Conservation (phyloP, 2,888 invertebrate genomes). For the Folsomia manolachei region DNA sequence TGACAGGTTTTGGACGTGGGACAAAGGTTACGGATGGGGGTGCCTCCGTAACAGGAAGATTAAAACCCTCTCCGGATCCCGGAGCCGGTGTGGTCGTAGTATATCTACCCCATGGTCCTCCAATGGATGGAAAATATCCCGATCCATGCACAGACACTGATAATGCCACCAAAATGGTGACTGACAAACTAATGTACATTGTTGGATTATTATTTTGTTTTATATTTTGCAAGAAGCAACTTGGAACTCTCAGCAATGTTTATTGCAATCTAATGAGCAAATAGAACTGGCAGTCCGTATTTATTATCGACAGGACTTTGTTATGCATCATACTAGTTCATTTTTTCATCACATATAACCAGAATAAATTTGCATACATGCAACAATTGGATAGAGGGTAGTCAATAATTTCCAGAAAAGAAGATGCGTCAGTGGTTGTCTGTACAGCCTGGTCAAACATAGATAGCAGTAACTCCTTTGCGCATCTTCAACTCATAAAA, state of each 20-base stretch:
- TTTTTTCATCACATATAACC: neutral
- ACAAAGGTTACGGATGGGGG: neutral
- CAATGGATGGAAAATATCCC: constrained; percentile 7
- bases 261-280: neutral
- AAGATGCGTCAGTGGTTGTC: neutral
- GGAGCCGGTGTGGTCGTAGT: neutral
- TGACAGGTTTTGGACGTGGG: neutral
- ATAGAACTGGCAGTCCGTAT: neutral
- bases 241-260: neutral
- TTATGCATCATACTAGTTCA: neutral
- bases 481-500: too few species aligned
- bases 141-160: neutral
- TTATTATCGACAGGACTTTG: neutral
- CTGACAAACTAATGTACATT: neutral
- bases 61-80: neutral
- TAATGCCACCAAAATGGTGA: neutral
- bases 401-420: neutral
- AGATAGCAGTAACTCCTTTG: too few species aligned
- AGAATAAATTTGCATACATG: neutral
- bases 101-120: constrained; percentile 5
- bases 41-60: neutral
- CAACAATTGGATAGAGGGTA: neutral
- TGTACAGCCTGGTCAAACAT: too few species aligned
- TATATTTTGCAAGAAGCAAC: too few species aligned
- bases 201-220: neutral